Percentiles rank a stretch among this genome's conserved stretches.
These are phyloP conservation scores for Ceriagrion tenellum DNA, from an alignment of 2,888 invertebrate species.

Conservation along the genomic window DNA sequence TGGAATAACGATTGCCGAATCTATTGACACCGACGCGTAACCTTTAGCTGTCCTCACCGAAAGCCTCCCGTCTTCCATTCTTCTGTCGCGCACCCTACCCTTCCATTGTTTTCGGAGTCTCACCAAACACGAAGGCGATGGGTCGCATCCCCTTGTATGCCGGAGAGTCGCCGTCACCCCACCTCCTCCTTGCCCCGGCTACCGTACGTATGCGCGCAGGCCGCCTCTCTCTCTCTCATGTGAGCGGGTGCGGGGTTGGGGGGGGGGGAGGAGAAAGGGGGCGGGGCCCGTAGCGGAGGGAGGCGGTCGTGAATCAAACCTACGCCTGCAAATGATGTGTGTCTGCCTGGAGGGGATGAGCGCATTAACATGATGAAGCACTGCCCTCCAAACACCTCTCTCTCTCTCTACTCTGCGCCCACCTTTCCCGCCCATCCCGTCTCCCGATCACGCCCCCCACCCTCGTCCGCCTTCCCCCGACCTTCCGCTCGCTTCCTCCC, in stretches of 20 bases:
- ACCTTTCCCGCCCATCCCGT: background rate
- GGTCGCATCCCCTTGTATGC: background rate
- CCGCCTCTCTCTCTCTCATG: constrained; percentile 34
- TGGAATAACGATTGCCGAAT: background rate
- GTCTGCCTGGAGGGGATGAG: constrained; percentile 67
- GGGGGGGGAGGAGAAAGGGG: background rate
- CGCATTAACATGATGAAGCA: constrained; percentile 65
- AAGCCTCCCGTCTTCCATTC: constrained; percentile 17
- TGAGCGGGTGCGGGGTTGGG: background rate
- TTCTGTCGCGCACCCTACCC: background rate
- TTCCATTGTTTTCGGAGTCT: constrained; percentile 11
- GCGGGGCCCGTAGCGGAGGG: constrained; percentile 13
- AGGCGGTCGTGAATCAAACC: constrained; percentile 62
- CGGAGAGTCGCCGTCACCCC: background rate
- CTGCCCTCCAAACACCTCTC: constrained; percentile 43
- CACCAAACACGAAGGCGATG: background rate
- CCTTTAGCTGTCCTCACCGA: background rate
- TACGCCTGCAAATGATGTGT: constrained; percentile 67
- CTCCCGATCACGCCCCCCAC: background rate
- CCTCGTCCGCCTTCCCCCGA: background rate
- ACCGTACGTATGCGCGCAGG: constrained; percentile 13
- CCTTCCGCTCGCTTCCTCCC: background rate
- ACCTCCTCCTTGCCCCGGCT: constrained; percentile 31
- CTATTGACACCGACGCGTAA: background rate
- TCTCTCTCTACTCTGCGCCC: background rate